phyloP scores from a whole-genome alignment of 2,113 vertebrate genomes.

The Spilogale gracilis region DNA sequence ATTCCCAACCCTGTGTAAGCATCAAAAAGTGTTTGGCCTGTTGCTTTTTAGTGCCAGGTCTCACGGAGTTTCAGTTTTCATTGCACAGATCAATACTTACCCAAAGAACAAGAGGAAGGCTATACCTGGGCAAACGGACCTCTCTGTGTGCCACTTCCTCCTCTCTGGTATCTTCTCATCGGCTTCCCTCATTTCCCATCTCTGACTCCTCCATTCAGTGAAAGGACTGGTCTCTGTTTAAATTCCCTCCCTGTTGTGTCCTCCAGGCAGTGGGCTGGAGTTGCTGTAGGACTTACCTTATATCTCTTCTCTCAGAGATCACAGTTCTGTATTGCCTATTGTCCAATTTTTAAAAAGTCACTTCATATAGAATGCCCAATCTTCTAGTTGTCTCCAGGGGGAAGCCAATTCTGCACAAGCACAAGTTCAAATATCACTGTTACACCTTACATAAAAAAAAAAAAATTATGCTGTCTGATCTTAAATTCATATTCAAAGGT shows the following conservation, averaged over 20 bases:
- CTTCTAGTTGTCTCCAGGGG: not conserved
- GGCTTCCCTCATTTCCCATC: not conserved
- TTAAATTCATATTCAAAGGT: not conserved
- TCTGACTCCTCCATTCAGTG: not conserved
- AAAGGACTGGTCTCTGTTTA: not conserved
- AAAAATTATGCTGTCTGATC: not conserved
- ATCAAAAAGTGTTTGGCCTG: not conserved
- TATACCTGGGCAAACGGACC: not conserved
- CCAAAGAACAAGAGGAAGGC: not conserved
- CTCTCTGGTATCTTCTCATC: not conserved
- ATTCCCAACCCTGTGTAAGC: not conserved
- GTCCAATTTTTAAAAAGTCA: not conserved
- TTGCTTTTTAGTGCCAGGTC: not conserved
- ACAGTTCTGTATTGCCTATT: not conserved
- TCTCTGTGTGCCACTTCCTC: not conserved
- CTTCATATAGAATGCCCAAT: not conserved
- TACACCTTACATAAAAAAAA: slow-evolving; percentile 30
- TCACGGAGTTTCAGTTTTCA: not conserved
- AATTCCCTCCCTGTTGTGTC: not conserved
- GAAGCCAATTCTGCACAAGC: not conserved
- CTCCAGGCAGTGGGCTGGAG: not conserved
- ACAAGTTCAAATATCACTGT: not conserved
- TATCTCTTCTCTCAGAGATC: not conserved
- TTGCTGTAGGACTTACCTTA: not conserved
- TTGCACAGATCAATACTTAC: not conserved